Percentiles rank a stretch among this genome's conserved stretches.
Evolutionary conservation across 2,113 vertebrate genomes (phyloP).

Genomic region (Peromyscus polionotus): DNA sequence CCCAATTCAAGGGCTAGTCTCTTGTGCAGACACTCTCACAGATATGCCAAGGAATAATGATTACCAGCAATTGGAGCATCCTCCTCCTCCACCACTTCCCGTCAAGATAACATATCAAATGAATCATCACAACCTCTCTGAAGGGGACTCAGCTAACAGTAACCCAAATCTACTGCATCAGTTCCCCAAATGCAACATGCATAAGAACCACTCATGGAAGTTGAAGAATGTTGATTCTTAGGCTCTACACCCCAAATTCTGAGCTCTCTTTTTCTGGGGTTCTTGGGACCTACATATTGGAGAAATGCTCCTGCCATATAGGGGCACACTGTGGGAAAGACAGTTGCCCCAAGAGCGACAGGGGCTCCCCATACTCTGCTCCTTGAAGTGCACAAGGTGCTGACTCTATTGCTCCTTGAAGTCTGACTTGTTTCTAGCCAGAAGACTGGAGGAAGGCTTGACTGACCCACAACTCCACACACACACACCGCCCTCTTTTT

Average conservation of each 20-base stretch:
- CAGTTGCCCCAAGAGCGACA: neutral
- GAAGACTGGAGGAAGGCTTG: neutral
- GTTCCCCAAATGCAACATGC: neutral
- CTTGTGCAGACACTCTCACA: neutral
- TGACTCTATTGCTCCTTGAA: neutral
- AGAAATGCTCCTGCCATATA: neutral
- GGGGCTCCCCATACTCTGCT: rapidly evolving
- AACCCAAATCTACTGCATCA: neutral
- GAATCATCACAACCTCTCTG: neutral
- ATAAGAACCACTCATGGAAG: neutral
- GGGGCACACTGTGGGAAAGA: neutral
- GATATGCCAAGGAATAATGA: neutral
- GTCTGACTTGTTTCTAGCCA: neutral
- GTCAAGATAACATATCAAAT: neutral
- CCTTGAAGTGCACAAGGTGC: neutral
- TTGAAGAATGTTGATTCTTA: neutral
- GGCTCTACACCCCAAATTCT: neutral
- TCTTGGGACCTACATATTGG: neutral
- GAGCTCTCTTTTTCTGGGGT: neutral
- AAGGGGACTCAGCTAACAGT: neutral
- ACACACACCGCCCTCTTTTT: no score
- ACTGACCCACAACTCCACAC: neutral
- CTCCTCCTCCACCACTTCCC: neutral
- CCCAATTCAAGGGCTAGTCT: neutral
- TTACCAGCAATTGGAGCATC: neutral